phyloP scores from a whole-genome alignment of 2,113 vertebrate genomes.

The Pampusana beccarii region DNA sequence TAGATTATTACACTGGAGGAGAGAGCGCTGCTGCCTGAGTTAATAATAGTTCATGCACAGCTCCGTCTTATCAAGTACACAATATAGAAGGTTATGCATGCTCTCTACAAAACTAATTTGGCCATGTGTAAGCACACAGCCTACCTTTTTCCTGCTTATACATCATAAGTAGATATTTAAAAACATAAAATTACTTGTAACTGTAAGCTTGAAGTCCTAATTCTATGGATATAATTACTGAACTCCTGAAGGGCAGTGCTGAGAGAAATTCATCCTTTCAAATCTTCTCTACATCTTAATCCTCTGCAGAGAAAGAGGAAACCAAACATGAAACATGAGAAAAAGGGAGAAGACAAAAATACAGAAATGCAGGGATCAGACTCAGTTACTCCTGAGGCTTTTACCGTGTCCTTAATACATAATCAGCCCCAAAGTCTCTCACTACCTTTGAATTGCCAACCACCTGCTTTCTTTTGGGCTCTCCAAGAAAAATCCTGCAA shows the following conservation, averaged over 20 bases:
- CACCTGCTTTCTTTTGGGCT: neutral
- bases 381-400: neutral
- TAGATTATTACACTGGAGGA: neutral
- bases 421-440: neutral
- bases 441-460: neutral
- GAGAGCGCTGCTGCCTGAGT: neutral
- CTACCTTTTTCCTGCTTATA: neutral
- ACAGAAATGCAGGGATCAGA: neutral
- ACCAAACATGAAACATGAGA: neutral
- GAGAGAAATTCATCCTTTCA: neutral
- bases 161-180: neutral
- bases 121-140: neutral
- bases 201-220: neutral
- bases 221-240: neutral
- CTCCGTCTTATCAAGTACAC: neutral
- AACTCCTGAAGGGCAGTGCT: neutral
- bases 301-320: neutral
- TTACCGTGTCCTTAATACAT: neutral
- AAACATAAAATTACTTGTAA: neutral
- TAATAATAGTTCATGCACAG: neutral
- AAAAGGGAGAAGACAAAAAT: neutral
- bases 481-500: neutral
- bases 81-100: neutral
- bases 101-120: neutral
- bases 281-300: neutral